These are phyloP conservation scores for Psettodes erumei DNA, from an alignment of 2,113 vertebrate genomes.

Conservation along the genomic window DNA sequence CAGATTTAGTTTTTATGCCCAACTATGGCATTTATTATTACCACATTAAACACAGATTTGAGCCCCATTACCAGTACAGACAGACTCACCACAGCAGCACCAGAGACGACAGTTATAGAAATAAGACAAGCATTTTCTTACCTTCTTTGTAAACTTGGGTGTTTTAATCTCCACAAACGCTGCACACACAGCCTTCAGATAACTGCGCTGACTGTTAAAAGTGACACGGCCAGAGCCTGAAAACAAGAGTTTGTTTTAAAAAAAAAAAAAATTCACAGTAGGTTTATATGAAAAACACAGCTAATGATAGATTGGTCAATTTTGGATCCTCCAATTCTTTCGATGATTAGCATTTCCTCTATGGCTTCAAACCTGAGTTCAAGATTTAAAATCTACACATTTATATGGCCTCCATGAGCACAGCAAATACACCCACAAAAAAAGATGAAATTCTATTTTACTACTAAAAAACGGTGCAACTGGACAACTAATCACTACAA, in stretches of 20 bases:
- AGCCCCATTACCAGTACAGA: too few species aligned
- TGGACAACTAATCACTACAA: too few species aligned
- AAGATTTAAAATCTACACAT: too few species aligned
- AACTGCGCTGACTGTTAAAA: slow-evolving; percentile 97
- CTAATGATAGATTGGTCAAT: neutral
- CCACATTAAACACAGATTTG: neutral
- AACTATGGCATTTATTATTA: too few species aligned
- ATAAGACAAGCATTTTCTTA: slow-evolving; percentile 56
- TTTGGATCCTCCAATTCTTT: neutral
- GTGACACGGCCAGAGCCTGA: slow-evolving; percentile 98
- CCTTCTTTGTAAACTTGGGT: slow-evolving; percentile 99
- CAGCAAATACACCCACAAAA: neutral
- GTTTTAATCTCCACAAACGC: slow-evolving; percentile 99
- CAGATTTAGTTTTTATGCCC: too few species aligned
- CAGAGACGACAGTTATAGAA: neutral
- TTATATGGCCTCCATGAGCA: neutral
- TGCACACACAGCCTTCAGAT: slow-evolving; percentile 95
- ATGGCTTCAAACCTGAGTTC: too few species aligned
- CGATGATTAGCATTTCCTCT: neutral
- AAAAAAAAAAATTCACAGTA: neutral
- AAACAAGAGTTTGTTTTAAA: neutral
- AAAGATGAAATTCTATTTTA: neutral
- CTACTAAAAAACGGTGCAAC: neutral
- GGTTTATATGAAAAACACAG: neutral
- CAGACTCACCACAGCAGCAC: neutral